Percentiles rank a stretch among this genome's conserved stretches.
Evolutionary conservation across 2,888 invertebrate species (phyloP).

Genomic region (Pachycephus smyrnensis): DNA sequence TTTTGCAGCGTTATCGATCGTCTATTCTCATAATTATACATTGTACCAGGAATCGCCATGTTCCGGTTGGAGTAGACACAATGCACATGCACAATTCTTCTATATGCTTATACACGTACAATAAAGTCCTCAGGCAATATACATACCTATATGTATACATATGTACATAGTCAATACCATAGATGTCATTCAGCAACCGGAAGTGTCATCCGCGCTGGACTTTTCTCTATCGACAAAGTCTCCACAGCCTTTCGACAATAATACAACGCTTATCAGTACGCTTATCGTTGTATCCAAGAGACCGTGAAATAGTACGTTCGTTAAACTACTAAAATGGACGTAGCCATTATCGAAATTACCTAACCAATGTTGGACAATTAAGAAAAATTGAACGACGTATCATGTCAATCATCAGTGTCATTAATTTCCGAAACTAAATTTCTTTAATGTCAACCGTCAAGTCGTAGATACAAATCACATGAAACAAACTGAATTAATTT

Average conservation of each 20-base stretch:
- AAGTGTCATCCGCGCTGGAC: neutral
- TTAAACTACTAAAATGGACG: neutral
- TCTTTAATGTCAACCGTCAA: neutral
- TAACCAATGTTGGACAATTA: neutral
- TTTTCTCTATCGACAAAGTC: neutral
- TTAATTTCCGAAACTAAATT: neutral
- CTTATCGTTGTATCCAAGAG: neutral
- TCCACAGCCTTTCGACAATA: no score
- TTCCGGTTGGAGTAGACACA: neutral
- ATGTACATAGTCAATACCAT: neutral
- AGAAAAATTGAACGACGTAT: neutral
- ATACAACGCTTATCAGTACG: neutral
- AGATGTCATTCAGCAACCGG: neutral
- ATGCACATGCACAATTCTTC: no score
- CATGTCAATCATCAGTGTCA: neutral
- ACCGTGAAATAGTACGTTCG: neutral
- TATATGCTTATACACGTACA: neutral
- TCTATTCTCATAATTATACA: conserved; percentile 42
- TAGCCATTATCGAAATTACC: neutral
- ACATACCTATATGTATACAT: neutral
- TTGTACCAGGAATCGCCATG: conserved; percentile 28
- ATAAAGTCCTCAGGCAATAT: neutral
- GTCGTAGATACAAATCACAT: neutral
- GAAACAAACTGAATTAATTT: neutral
- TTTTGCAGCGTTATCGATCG: conserved; percentile 32